A percentile compares a stretch with the other conserved stretches of the same genome.
phyloP scores from a whole-genome alignment of 2,888 invertebrate genomes.

The Tridacna crocea region DNA sequence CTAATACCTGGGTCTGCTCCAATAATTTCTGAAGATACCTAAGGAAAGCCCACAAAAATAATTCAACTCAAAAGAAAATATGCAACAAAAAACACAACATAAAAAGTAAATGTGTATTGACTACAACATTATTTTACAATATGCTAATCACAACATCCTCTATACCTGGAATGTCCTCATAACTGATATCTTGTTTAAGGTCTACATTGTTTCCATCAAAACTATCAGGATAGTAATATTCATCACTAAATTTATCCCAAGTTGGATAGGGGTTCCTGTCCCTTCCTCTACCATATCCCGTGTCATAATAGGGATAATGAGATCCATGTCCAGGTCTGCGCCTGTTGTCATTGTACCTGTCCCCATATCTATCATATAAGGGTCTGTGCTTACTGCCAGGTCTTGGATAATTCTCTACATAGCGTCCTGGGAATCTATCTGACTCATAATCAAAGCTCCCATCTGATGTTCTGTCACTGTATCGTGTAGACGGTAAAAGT shows the following conservation, averaged over 20 bases:
- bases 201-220: constrained; percentile 20
- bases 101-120: too few species aligned
- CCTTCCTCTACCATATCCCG: constrained; percentile 39
- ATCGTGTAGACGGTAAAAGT: background rate
- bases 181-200: constrained; percentile 24
- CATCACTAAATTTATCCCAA: constrained; percentile 57
- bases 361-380: constrained; percentile 41
- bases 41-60: too few species aligned
- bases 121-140: too few species aligned
- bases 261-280: constrained; percentile 51
- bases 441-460: constrained; percentile 15
- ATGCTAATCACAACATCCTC: constrained; percentile 26
- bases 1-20: too few species aligned
- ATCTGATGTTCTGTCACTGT: constrained; percentile 2
- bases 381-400: constrained; percentile 44
- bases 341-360: constrained; percentile 33
- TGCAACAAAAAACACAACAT: too few species aligned
- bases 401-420: constrained; percentile 31
- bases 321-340: constrained; percentile 51
- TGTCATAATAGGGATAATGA: constrained; percentile 60
- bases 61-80: too few species aligned
- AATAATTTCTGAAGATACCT: too few species aligned
- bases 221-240: constrained; percentile 54
- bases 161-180: constrained; percentile 42
- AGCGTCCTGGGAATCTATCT: constrained; percentile 24